A percentile compares a stretch with the other conserved stretches of the same genome.
phyloP scores from a whole-genome alignment of 1,140 invertebrate species.

The Leptinotarsa defecta region DNA sequence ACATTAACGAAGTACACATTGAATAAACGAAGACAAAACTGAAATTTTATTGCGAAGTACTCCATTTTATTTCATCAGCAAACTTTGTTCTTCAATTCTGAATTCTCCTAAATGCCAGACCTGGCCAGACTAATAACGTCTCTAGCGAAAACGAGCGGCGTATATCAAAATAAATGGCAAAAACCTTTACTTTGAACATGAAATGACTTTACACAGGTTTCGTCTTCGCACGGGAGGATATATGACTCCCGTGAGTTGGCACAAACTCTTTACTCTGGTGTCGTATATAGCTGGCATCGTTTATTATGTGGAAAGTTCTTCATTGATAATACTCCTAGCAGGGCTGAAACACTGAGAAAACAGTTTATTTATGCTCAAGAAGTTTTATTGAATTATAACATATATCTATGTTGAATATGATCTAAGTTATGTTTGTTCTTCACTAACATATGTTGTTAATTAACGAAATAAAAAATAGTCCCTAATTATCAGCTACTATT shows the following conservation, averaged over 20 bases:
- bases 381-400: too few relatives aligned
- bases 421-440: too few relatives aligned
- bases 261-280: background rate
- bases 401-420: too few relatives aligned
- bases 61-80: background rate
- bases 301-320: slow-evolving; percentile 3
- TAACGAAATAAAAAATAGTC: too few relatives aligned
- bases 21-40: too few relatives aligned
- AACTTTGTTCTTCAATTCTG: background rate
- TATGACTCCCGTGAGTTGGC: background rate
- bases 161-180: slow-evolving; percentile 6
- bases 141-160: background rate
- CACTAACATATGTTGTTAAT: too few relatives aligned
- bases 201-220: slow-evolving; percentile 1
- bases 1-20: too few relatives aligned
- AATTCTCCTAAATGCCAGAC: background rate
- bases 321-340: too few relatives aligned
- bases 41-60: background rate
- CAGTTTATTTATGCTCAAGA: too few relatives aligned
- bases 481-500: too few relatives aligned
- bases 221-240: slow-evolving; percentile 4
- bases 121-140: background rate
- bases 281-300: background rate
- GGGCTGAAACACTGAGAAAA: too few relatives aligned
- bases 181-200: slow-evolving; percentile 6